Base-by-base conservation (phyloP, 2,888 invertebrate species). In the Cantharis rustica region DNA sequence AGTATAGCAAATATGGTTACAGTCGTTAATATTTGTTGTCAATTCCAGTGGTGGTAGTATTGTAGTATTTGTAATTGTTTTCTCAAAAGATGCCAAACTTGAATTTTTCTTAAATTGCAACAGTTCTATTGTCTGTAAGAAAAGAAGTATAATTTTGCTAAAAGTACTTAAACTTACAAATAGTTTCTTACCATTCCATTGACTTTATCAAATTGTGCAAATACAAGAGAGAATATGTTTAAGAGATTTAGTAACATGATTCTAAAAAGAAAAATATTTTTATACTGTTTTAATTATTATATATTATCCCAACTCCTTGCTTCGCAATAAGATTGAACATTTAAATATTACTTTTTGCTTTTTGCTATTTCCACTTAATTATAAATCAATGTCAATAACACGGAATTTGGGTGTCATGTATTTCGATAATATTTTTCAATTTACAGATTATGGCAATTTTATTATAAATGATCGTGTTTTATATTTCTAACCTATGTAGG, bases 201-300 rank as follows among this genome's bases (percentile, higher is more conserved):
- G 79, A 98, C 96, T 90, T 97, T 97, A 81, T 93, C 93, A 86
- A 98, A 97, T 78, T 96, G 90, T 0, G 98, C 97, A 86, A 98
- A 95, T 87, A 98, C 97, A 78, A 99, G 89, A 0, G 98, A 97
- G 88, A 98, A 98, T 83, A 98, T 91, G 88, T 98, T 99, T 79
- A 98, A 90, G 80, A 98, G 91, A 90, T 99, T 98, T 74, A 99
- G 89, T 47, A 96, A 92, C 95, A 98, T 96, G 74, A 99, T 98
- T 86, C 98, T 97, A 90, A 75, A 92, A 91, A 68, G 81, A 47
- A 11, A 72, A 69, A 61, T 23, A 23, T 23, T 23, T 23, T 4
- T 4, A 4, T 23, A 23, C 0, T 23, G 7, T 23, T 3, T 23
- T 17, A 17, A 17, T 17, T 3, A 2, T 17, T 17, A 17, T 17